A percentile compares a stretch with the other conserved stretches of the same genome.
These are phyloP conservation scores for Homarus americanus DNA, from an alignment of 1,140 invertebrate species.

Conservation along the genomic window DNA sequence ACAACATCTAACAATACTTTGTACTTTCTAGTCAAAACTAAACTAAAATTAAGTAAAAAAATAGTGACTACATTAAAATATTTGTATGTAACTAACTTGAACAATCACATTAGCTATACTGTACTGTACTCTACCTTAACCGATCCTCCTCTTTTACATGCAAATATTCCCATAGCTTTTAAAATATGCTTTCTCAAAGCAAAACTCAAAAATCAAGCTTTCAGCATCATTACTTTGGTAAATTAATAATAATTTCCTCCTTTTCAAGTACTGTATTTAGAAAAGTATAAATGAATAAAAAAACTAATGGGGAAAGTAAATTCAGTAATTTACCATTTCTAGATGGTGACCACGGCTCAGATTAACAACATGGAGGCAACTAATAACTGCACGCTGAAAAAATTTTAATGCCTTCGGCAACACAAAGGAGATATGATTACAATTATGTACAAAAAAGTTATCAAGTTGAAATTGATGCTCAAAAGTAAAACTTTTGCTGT, in stretches of 20 bases:
- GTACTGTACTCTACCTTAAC: background rate
- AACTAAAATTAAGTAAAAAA: conserved; percentile 15
- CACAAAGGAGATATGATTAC: background rate
- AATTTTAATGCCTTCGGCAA: background rate
- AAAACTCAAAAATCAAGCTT: background rate
- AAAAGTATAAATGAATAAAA: background rate
- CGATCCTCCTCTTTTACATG: background rate
- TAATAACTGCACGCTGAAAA: background rate
- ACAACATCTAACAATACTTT: conserved; percentile 15
- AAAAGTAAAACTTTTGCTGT: background rate
- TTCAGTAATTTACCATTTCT: too few species aligned
- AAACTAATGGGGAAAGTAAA: background rate
- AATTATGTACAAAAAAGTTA: background rate
- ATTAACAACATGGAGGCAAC: too few species aligned
- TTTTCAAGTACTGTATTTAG: background rate
- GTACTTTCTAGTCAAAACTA: conserved; percentile 8
- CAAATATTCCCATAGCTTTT: background rate
- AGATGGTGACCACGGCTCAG: too few species aligned
- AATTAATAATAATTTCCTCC: background rate
- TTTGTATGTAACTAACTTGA: conserved; percentile 3
- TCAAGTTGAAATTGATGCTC: background rate
- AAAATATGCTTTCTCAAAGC: background rate
- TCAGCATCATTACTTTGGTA: background rate
- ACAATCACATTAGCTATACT: conserved; percentile 4
- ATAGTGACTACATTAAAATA: conserved; percentile 13